Percentiles rank a stretch among this genome's conserved stretches.
Evolutionary conservation across 2,888 invertebrate species (phyloP).

Genomic region (Belgica antarctica): DNA sequence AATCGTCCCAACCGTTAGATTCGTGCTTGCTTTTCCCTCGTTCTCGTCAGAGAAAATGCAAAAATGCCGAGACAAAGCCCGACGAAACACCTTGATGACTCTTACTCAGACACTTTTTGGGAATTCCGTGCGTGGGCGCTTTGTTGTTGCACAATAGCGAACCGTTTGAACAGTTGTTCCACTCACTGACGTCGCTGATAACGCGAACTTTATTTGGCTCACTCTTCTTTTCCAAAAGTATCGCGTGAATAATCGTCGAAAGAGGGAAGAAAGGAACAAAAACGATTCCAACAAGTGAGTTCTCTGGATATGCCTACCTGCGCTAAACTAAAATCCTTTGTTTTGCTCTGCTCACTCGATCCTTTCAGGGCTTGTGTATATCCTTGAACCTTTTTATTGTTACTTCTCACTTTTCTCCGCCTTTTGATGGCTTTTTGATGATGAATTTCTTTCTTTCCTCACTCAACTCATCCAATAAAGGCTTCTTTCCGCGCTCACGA

Average conservation of each 20-base stretch:
- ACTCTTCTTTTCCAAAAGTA: no score
- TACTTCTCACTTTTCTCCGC: neutral
- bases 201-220: no score
- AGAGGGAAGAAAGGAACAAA: no score
- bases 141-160: no score
- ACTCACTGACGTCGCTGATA: no score
- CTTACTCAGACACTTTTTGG: neutral
- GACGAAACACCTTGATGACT: neutral
- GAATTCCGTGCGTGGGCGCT: conserved; percentile 9
- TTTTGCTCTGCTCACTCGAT: neutral
- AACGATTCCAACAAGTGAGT: neutral
- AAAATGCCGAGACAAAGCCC: neutral
- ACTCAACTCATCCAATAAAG: neutral
- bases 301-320: no score
- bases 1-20: conserved; percentile 33
- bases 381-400: neutral
- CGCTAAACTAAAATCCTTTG: no score
- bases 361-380: conserved; percentile 1
- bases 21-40: neutral
- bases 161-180: no score
- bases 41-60: conserved; percentile 10
- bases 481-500: neutral
- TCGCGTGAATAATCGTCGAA: neutral
- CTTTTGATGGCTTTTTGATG: no score
- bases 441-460: neutral